Percentiles rank a stretch among this genome's conserved stretches.
phyloP scores from a whole-genome alignment of 2,888 invertebrate genomes.

The Synergus itoensis region DNA sequence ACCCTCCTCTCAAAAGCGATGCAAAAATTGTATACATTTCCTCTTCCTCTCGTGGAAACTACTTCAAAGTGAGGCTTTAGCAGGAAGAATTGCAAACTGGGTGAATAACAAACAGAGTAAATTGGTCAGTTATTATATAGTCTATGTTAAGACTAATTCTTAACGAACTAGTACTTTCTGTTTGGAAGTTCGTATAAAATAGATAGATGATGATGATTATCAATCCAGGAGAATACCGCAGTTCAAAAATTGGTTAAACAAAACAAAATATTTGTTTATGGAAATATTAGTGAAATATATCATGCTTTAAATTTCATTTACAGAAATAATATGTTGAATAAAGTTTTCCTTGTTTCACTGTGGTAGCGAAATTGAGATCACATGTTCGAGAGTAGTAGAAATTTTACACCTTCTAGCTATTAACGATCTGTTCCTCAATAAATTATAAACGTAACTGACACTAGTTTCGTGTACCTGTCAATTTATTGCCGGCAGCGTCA shows the following conservation, averaged over 20 bases:
- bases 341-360: background rate
- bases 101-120: background rate
- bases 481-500: conserved; percentile 50
- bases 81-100: background rate
- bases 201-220: background rate
- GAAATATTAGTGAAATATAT: no score
- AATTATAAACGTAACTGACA: conserved; percentile 56
- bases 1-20: background rate
- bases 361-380: background rate
- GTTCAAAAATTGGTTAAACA: background rate
- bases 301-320: no score
- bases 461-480: conserved; percentile 55
- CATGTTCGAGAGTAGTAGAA: conserved; percentile 8
- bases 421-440: conserved; percentile 54
- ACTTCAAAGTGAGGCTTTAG: background rate
- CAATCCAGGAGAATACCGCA: background rate
- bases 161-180: background rate
- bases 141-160: background rate
- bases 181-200: background rate
- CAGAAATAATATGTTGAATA: background rate
- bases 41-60: background rate
- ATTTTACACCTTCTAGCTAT: conserved; percentile 56
- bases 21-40: background rate
- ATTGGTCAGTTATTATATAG: background rate
- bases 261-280: background rate